Percentiles rank a stretch among this genome's conserved stretches.
phyloP scores from a whole-genome alignment of 2,797 vertebrate species.

The Bovichtus variegatus region DNA sequence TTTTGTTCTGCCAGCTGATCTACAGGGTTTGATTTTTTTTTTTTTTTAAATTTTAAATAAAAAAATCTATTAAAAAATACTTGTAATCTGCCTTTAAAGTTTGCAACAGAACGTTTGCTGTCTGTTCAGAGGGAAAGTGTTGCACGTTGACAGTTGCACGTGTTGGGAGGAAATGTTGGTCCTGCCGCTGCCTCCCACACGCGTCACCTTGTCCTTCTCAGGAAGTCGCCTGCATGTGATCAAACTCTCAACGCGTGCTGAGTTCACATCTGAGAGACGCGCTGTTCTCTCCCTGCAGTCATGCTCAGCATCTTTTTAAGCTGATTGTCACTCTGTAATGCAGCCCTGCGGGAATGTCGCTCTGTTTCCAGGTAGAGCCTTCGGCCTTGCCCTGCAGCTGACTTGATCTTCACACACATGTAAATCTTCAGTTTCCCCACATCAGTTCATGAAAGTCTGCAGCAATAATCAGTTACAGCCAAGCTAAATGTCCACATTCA shows the following conservation, averaged over 20 bases:
- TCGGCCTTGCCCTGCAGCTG: constrained; percentile 5
- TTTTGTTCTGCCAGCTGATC: neutral
- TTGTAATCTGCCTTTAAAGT: neutral
- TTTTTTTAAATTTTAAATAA: no score
- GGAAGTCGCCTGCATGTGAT: constrained; percentile 4
- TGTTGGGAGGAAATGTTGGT: neutral
- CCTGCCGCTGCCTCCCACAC: no score
- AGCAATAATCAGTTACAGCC: neutral
- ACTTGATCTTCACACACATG: constrained; percentile 22
- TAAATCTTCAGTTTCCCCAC: constrained; percentile 12
- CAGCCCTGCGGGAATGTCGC: constrained; percentile 32
- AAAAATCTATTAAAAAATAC: no score
- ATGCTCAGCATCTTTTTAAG: constrained; percentile 64
- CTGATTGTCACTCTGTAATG: constrained; percentile 55
- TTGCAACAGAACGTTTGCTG: neutral
- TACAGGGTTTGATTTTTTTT: neutral
- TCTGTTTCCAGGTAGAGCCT: constrained; percentile 37
- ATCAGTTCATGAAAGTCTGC: neutral
- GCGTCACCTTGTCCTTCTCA: constrained; percentile 13
- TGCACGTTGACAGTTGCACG: neutral
- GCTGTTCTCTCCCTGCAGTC: constrained; percentile 20
- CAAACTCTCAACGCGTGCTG: constrained; percentile 3
- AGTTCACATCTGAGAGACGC: neutral
- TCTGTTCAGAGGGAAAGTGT: neutral
- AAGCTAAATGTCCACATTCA: no score